Evolutionary conservation across 1,140 invertebrate species (phyloP).

Genomic region (Saccostrea glomerata): DNA sequence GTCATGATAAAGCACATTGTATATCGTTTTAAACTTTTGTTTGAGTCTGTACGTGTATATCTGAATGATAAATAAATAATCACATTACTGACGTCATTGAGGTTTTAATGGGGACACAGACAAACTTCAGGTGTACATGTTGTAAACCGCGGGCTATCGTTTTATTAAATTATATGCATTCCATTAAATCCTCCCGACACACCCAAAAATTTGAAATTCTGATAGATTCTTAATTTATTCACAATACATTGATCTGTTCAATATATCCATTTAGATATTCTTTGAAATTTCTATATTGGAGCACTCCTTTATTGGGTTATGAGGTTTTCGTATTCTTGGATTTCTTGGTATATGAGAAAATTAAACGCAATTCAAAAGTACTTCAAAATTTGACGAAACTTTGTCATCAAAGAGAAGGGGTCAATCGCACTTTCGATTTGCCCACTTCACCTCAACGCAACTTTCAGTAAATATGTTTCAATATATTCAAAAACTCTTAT

Average conservation of each 20-base stretch:
- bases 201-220: background rate
- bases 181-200: background rate
- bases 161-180: background rate
- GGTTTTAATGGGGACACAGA: background rate
- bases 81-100: background rate
- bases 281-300: background rate
- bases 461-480: background rate
- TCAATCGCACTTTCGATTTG: background rate
- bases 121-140: background rate
- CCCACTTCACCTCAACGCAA: background rate
- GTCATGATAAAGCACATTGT: background rate
- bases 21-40: background rate
- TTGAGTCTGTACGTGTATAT: background rate
- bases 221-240: background rate
- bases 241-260: background rate
- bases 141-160: background rate
- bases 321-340: background rate
- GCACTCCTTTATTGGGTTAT: background rate
- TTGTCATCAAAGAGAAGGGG: background rate
- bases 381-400: background rate
- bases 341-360: background rate
- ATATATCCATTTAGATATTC: constrained; percentile 4
- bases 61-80: constrained; percentile 11
- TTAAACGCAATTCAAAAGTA: background rate
- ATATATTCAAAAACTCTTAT: background rate